Conservation (phyloP, 92 coral and sea anemone genomes). For the Actinostola sp. region DNA sequence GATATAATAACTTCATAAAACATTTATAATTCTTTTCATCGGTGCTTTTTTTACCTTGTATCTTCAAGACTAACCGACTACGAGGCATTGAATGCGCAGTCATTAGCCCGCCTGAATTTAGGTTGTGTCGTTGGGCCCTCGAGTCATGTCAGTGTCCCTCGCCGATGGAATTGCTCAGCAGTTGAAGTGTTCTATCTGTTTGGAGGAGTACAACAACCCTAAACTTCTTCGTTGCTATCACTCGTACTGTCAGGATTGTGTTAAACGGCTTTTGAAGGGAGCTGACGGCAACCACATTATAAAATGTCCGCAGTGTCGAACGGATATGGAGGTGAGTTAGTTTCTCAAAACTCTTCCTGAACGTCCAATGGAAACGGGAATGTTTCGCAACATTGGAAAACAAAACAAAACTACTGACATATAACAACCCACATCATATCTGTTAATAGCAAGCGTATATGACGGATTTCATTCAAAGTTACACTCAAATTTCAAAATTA, state of each 20-base stretch:
- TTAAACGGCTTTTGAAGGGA: conserved; percentile 13
- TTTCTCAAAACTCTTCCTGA: background rate
- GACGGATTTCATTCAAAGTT: no score
- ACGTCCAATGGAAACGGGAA: background rate
- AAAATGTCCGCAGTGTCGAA: conserved; percentile 44
- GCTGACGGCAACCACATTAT: background rate
- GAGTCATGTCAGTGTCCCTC: conserved; percentile 12
- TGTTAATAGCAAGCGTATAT: no score
- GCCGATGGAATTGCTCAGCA: conserved; percentile 38
- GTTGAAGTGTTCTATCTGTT: conserved; percentile 32
- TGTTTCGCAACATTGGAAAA: background rate
- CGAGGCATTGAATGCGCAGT: no score
- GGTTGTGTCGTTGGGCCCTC: no score
- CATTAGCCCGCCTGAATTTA: no score
- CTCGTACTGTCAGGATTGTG: conserved; percentile 30
- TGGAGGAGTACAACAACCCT: conserved; percentile 36
- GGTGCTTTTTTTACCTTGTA: no score
- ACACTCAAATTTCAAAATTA: no score
- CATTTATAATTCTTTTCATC: no score
- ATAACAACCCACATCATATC: no score
- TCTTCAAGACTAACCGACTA: no score
- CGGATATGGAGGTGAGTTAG: conserved; percentile 35
- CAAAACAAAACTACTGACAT: no score
- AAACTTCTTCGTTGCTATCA: conserved; percentile 47
- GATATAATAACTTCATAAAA: no score